Conservation (phyloP, 2,113 vertebrate genomes). For the Plestiodon gilberti region DNA sequence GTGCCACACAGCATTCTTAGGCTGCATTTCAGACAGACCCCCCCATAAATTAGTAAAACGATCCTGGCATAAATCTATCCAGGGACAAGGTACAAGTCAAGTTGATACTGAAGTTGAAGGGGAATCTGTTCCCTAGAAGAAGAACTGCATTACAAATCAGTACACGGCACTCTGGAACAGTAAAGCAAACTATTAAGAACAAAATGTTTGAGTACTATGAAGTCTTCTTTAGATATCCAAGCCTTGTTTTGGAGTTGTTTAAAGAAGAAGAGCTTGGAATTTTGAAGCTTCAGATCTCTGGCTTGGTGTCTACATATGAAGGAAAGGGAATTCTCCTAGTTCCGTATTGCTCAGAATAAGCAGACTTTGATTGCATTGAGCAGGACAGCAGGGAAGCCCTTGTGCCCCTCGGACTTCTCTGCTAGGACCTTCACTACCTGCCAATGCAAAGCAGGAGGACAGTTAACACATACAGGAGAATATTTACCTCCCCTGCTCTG, state of each 20-base stretch:
- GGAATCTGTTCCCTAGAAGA: not conserved
- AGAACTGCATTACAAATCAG: not conserved
- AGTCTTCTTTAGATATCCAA: not conserved
- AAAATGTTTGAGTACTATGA: not conserved
- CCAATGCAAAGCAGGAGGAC: not conserved
- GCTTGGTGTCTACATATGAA: not conserved
- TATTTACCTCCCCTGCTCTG: too few species aligned
- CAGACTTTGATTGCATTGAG: not conserved
- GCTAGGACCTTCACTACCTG: not conserved
- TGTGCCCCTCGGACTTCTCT: not conserved
- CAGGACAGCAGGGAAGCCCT: not conserved
- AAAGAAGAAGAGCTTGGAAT: not conserved
- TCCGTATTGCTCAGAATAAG: not conserved
- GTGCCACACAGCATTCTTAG: constrained; percentile 53
- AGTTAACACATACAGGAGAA: not conserved
- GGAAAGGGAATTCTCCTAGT: not conserved
- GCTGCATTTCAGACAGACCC: constrained; percentile 37
- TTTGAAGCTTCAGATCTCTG: not conserved
- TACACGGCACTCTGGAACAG: not conserved
- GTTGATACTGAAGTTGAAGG: not conserved
- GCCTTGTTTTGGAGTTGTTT: not conserved
- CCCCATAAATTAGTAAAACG: constrained; percentile 49
- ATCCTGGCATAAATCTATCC: constrained; percentile 16
- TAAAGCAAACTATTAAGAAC: not conserved
- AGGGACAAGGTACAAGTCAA: constrained; percentile 9